Evolutionary conservation across 2,113 vertebrate species (phyloP).

Genomic region (Oceanodroma tethys): DNA sequence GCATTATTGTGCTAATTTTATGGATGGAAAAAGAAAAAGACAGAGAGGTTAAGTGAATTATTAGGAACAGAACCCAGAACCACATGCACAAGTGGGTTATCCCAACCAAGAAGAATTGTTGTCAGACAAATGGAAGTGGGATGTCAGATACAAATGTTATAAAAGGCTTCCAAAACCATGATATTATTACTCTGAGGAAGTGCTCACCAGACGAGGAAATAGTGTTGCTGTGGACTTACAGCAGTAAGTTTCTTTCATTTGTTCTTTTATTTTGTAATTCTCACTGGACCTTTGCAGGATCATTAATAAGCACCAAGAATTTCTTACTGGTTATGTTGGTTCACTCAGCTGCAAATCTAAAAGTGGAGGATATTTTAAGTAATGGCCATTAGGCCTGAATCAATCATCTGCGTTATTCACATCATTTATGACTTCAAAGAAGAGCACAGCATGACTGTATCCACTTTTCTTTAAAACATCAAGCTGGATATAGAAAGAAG

Average conservation of each 20-base stretch:
- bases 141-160: background rate
- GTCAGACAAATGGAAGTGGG: background rate
- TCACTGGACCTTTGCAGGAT: background rate
- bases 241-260: background rate
- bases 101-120: background rate
- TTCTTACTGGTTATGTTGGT: background rate
- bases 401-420: background rate
- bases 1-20: slow-evolving; percentile 44
- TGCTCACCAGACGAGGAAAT: background rate
- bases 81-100: background rate
- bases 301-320: background rate
- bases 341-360: background rate
- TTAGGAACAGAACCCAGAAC: background rate
- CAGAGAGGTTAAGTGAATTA: background rate
- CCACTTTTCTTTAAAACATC: background rate
- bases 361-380: background rate
- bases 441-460: background rate
- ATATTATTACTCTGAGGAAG: background rate
- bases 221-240: background rate
- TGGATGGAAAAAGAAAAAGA: slow-evolving; percentile 4
- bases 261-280: background rate
- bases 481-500: background rate
- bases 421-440: background rate
- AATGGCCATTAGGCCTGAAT: background rate
- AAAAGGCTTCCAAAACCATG: background rate